A percentile compares a stretch with the other conserved stretches of the same genome.
phyloP scores from a whole-genome alignment of 35 echinoderm and acorn worm species.

The Apostichopus japonicus region DNA sequence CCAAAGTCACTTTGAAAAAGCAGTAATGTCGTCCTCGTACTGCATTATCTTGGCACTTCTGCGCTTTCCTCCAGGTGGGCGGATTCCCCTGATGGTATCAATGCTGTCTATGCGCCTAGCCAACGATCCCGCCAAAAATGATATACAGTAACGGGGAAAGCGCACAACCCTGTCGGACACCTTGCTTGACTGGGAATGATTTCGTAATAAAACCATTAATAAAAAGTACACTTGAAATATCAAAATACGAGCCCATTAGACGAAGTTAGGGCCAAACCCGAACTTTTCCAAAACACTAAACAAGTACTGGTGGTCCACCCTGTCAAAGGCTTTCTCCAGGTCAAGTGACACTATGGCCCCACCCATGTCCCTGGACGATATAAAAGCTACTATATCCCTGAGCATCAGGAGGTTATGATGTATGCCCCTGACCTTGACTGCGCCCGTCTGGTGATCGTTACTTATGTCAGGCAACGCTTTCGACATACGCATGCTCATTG shows the following conservation, averaged over 20 bases:
- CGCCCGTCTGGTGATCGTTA: neutral
- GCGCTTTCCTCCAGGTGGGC: no score
- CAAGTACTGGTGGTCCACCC: neutral
- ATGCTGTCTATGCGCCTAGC: no score
- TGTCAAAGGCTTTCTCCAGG: neutral
- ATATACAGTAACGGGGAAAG: constrained; percentile 34
- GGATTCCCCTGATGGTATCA: no score
- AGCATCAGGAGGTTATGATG: no score
- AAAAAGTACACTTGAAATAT: neutral
- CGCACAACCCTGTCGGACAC: constrained; percentile 59
- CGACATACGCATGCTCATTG: neutral
- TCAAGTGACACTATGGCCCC: neutral
- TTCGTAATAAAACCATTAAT: neutral
- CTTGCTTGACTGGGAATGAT: neutral
- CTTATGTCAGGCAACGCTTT: neutral
- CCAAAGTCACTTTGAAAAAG: no score
- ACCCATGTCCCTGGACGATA: no score
- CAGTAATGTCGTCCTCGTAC: no score
- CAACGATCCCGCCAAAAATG: no score
- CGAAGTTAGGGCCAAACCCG: neutral
- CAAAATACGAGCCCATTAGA: neutral
- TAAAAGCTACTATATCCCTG: no score
- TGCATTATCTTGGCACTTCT: no score
- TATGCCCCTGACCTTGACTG: neutral
- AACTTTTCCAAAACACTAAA: neutral